Base-by-base conservation (phyloP, 2,113 vertebrate species). In the Catharus fuscescens region DNA sequence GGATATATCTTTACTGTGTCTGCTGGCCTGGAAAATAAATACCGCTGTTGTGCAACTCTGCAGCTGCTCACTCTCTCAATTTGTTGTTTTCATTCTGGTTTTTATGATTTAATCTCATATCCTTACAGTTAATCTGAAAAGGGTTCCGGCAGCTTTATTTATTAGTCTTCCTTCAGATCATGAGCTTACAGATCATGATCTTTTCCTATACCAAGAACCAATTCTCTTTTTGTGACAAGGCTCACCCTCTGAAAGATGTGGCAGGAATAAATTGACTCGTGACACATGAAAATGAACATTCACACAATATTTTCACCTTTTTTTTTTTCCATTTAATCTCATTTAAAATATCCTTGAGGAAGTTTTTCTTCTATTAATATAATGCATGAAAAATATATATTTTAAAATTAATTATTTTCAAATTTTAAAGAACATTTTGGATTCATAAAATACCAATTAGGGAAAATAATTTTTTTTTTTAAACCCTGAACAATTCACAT, bases 1-100 rank as follows among this genome's bases (percentile, higher is more conserved):
- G 62, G 50, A 70, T 72, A 8, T 47, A 77, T 83, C 83, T 86
- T 88, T 72, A 60, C 57, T 76, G 52, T 66, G 76, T 42, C 79
- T 93, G 85, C 40, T 94, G 92, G 94, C 80, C 88, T 86, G 74
- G 67, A 96, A 96, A 95, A 96, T 61, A 96, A 87, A 80, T 86
- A 77, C 40, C 16, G 25, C 62, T 92, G 74, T 94, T 96, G 94
- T 92, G 71, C 82, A 90, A 73, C 79, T 88, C 71, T 77, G 83
- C 89, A 95, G 91, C 94, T 95, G 79, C 92, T 94, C 88, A 50
- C 81, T 81, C 84, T 70, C 53, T 80, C 78, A 29, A 48, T 85
- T 93, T 77, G 67, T 76, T 90, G 71, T 66, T 93, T 90, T 62
- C 18, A 6, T 88, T 92, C 91, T 83, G 50, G 4, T 66, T 90